These are phyloP conservation scores for Agrypnus murinus DNA, from an alignment of 2,888 invertebrate genomes.

Conservation along the genomic window DNA sequence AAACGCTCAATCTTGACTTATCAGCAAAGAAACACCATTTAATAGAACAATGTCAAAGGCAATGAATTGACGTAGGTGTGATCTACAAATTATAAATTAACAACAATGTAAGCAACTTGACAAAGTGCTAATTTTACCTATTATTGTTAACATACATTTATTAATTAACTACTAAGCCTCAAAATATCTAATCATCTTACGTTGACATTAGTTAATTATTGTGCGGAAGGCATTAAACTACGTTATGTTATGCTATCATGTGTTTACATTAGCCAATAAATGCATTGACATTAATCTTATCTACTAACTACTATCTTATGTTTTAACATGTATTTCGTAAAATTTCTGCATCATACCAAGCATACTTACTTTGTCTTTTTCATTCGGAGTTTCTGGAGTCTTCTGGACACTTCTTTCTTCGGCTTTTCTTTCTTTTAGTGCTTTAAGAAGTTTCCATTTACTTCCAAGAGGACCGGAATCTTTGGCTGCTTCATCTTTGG, in stretches of 20 bases:
- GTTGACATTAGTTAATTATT: constrained; percentile 18
- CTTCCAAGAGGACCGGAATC: constrained; percentile 78
- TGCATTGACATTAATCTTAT: constrained; percentile 31
- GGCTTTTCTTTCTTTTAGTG: constrained; percentile 91
- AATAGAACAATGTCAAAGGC: constrained; percentile 32
- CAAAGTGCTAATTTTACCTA: not conserved
- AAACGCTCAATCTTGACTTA: not conserved
- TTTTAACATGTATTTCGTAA: constrained; percentile 71
- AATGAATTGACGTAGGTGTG: constrained; percentile 45
- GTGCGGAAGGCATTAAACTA: constrained; percentile 36
- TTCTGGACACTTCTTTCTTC: constrained; percentile 83
- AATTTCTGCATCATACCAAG: constrained; percentile 81
- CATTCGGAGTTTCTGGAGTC: constrained; percentile 75
- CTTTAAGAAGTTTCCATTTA: constrained; percentile 93
- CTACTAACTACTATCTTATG: constrained; percentile 34
- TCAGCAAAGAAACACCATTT: constrained; percentile 12
- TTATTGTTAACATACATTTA: constrained; percentile 27
- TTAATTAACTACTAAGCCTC: constrained; percentile 35
- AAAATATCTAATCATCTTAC: constrained; percentile 9
- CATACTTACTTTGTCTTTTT: constrained; percentile 83
- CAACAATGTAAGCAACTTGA: constrained; percentile 29
- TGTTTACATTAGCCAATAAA: constrained; percentile 9
- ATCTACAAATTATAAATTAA: constrained; percentile 24
- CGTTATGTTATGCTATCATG: constrained; percentile 5
- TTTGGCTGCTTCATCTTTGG: constrained; percentile 63